phyloP scores from a whole-genome alignment of 2,888 invertebrate species.

The Teleiodes luculella region DNA sequence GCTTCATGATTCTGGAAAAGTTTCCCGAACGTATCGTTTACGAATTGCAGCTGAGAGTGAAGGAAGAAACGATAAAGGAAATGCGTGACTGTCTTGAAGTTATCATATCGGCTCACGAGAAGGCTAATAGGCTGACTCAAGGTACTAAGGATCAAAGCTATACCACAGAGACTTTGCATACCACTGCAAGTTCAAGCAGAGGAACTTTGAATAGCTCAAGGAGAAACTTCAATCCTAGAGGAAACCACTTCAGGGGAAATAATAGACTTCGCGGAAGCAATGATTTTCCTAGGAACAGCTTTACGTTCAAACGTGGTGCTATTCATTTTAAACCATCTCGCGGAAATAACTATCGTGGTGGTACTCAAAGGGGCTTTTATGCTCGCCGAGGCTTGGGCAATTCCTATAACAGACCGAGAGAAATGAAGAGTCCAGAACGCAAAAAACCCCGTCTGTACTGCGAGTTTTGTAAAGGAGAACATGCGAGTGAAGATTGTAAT shows the following conservation, averaged over 20 bases:
- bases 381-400: not conserved
- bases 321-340: too few species aligned
- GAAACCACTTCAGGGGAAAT: not conserved
- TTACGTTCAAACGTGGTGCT: too few species aligned
- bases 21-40: conserved; percentile 5
- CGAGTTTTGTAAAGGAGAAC: not conserved
- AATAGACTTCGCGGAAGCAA: too few species aligned
- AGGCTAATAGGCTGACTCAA: not conserved
- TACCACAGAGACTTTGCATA: not conserved
- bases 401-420: not conserved
- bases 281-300: too few species aligned
- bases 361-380: not conserved
- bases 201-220: too few species aligned
- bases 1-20: conserved; percentile 7
- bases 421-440: not conserved
- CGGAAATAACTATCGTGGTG: too few species aligned
- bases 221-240: too few species aligned
- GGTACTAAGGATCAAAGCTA: not conserved
- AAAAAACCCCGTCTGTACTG: not conserved
- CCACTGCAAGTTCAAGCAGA: too few species aligned
- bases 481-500: not conserved
- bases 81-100: not conserved
- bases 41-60: not conserved
- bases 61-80: not conserved
- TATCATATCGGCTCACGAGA: not conserved